Conservation (phyloP, 2,797 vertebrate genomes). For the Lagorchestes hirsutus region DNA sequence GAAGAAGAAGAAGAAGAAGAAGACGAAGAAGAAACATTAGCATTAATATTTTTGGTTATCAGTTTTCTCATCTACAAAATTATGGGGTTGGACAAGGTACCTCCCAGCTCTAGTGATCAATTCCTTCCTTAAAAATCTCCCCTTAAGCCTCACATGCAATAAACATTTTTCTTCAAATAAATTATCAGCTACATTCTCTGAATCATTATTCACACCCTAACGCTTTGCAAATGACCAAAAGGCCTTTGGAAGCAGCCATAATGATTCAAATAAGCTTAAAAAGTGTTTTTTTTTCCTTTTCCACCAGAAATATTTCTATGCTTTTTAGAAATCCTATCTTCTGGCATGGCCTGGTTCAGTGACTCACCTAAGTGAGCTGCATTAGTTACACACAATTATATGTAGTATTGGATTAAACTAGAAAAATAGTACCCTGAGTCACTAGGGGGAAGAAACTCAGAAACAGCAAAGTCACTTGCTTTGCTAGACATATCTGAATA, state of each 20-base stretch:
- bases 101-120: background rate
- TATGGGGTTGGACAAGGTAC: background rate
- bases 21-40: background rate
- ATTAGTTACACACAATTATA: slow-evolving; percentile 69
- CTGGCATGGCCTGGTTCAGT: slow-evolving; percentile 57
- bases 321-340: slow-evolving; percentile 17
- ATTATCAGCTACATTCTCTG: background rate
- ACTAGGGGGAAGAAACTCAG: background rate
- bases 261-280: background rate
- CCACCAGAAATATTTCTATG: background rate
- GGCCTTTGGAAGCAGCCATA: too few relatives aligned
- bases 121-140: background rate
- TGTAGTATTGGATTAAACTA: slow-evolving; percentile 62
- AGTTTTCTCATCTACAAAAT: background rate
- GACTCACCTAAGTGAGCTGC: slow-evolving; percentile 76
- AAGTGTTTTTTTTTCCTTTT: fast-evolving
- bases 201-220: background rate
- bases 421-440: slow-evolving; percentile 70
- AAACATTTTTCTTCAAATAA: fast-evolving
- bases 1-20: background rate
- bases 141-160: fast-evolving
- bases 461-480: slow-evolving; percentile 46
- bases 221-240: fast-evolving
- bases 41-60: background rate
- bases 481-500: background rate